Percentiles rank a stretch among this genome's conserved stretches.
phyloP scores from a whole-genome alignment of 2,797 vertebrate genomes.

The Sphaeramia orbicularis region DNA sequence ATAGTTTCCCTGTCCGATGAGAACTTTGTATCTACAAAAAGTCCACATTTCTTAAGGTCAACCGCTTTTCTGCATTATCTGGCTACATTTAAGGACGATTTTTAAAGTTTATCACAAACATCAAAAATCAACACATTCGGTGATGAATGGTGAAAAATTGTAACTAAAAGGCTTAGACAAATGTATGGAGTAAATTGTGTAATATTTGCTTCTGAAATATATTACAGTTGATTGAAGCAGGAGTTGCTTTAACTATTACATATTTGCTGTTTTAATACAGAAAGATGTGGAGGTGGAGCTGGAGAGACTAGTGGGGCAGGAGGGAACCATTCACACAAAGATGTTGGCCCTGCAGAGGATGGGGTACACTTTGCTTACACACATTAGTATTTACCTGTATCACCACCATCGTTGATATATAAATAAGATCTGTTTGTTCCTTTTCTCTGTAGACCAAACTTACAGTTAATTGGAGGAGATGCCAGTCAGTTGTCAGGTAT shows the following conservation, averaged over 20 bases:
- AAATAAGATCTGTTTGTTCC: background rate
- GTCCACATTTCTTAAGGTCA: too few species aligned
- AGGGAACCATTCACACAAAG: constrained; percentile 91
- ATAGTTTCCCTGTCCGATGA: too few species aligned
- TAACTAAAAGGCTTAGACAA: too few species aligned
- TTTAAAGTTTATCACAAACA: too few species aligned
- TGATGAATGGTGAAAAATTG: too few species aligned
- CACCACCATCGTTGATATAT: background rate
- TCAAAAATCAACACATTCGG: too few species aligned
- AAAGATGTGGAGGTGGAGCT: constrained; percentile 90
- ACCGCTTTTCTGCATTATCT: too few species aligned
- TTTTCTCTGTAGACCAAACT: constrained; percentile 87
- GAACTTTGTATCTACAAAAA: too few species aligned
- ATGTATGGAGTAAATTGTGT: too few species aligned
- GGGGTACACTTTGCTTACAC: constrained; percentile 73
- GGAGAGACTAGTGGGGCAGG: constrained; percentile 90
- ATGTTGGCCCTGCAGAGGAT: constrained; percentile 95
- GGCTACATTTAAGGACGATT: too few species aligned
- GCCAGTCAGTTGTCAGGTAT: constrained; percentile 95
- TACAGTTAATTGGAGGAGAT: constrained; percentile 96
- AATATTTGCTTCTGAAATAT: too few species aligned
- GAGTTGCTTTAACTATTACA: background rate
- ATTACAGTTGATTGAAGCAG: too few species aligned
- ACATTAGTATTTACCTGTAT: background rate
- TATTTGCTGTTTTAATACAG: constrained; percentile 72